Percentiles rank a stretch among this genome's conserved stretches.
Conservation (phyloP, 2,888 invertebrate species). For the Ormyrus thymus region DNA sequence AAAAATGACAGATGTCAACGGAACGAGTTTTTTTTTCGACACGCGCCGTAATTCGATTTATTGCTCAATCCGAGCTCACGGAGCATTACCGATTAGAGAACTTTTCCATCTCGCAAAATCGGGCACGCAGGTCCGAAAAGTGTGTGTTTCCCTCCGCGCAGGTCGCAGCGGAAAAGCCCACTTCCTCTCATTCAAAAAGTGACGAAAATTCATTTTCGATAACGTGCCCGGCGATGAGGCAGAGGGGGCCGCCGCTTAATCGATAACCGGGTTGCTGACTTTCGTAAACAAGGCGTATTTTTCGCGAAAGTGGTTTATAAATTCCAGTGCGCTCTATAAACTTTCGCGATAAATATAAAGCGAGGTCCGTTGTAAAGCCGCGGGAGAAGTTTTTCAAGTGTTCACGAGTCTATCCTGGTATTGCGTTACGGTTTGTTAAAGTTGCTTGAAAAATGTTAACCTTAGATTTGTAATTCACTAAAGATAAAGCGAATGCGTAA, state of each 20-base stretch:
- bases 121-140: too few species aligned
- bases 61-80: neutral
- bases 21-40: neutral
- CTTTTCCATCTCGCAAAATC: too few species aligned
- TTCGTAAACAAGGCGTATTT: neutral
- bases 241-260: neutral
- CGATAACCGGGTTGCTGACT: neutral
- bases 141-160: too few species aligned
- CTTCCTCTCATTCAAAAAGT: neutral
- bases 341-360: neutral
- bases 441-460: too few species aligned
- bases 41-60: constrained; percentile 25
- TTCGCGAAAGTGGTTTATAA: constrained; percentile 7
- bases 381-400: neutral
- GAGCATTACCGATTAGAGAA: constrained; percentile 17
- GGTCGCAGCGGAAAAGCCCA: too few species aligned
- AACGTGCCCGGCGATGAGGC: neutral
- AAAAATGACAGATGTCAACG: too few species aligned
- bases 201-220: neutral
- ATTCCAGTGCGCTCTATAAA: constrained; percentile 4
- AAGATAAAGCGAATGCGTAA: too few species aligned
- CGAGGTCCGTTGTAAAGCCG: too few species aligned
- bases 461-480: too few species aligned
- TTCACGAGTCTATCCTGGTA: neutral
- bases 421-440: too few species aligned